Conservation (phyloP, 1,140 invertebrate species). For the Hydropsyche tenuis region DNA sequence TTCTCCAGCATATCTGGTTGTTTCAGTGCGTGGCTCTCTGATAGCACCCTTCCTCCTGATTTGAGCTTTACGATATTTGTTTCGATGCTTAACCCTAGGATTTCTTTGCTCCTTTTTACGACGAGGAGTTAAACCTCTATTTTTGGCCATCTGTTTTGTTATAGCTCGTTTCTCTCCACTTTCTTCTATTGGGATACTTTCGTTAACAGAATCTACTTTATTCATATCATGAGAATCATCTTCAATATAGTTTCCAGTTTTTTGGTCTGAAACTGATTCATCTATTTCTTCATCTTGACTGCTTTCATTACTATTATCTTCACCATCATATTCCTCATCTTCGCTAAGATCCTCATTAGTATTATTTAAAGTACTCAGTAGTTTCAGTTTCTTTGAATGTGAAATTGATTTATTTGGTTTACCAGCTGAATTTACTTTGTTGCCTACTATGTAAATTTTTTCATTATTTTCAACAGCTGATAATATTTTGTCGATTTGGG, state of each 20-base stretch:
- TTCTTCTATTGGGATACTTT: conserved; percentile 42
- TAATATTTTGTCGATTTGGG: conserved; percentile 69
- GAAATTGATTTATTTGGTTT: conserved; percentile 55
- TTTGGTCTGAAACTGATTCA: neutral
- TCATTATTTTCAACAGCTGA: conserved; percentile 61
- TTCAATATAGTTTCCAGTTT: conserved; percentile 1
- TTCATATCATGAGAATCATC: conserved; percentile 12
- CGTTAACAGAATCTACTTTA: conserved; percentile 16
- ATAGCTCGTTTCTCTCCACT: conserved; percentile 76
- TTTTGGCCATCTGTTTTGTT: conserved; percentile 93
- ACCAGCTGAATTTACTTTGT: conserved; percentile 47
- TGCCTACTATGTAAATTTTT: conserved; percentile 56
- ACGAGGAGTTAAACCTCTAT: conserved; percentile 89
- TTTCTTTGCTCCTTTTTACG: conserved; percentile 91
- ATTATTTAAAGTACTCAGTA: conserved; percentile 55
- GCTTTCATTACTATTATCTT: conserved; percentile 56
- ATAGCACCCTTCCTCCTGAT: conserved; percentile 90
- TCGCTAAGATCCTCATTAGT: conserved; percentile 56
- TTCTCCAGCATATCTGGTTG: conserved; percentile 85
- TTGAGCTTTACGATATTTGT: conserved; percentile 89
- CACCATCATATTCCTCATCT: conserved; percentile 29
- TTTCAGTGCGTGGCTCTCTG: conserved; percentile 79
- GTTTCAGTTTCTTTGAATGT: conserved; percentile 59
- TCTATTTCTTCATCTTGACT: conserved; percentile 29
- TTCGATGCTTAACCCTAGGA: conserved; percentile 91